phyloP scores from a whole-genome alignment of 2,888 invertebrate genomes.

The Clanis bilineata region DNA sequence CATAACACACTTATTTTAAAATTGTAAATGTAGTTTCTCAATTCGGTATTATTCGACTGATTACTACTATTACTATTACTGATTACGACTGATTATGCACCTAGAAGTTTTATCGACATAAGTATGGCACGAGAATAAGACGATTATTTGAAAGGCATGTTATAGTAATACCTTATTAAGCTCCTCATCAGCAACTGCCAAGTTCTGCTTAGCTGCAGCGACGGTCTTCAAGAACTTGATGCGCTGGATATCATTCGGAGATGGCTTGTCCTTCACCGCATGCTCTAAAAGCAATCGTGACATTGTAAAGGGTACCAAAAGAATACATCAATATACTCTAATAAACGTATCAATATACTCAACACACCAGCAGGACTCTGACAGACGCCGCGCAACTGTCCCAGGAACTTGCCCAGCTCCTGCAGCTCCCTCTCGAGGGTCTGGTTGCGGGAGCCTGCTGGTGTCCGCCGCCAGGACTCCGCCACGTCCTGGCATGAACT shows the following conservation, averaged over 20 bases:
- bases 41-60: no score
- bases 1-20: no score
- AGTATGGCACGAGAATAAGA: not conserved
- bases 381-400: conserved; percentile 14
- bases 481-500: not conserved
- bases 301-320: not conserved
- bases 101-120: no score
- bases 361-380: not conserved
- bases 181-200: conserved; percentile 18
- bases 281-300: not conserved
- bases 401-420: not conserved
- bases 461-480: conserved; percentile 1
- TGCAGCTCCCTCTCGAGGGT: conserved; percentile 1
- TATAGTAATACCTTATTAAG: conserved; percentile 13
- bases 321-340: no score
- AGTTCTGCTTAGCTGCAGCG: conserved; percentile 10
- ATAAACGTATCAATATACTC: not conserved
- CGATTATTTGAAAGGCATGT: not conserved
- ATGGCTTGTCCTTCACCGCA: not conserved
- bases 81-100: no score
- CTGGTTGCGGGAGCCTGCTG: not conserved
- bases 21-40: no score
- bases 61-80: no score
- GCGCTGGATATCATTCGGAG: conserved; percentile 18
- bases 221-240: conserved; percentile 22